phyloP scores from a whole-genome alignment of 2,888 invertebrate species.

The Chrysolina haemoptera region DNA sequence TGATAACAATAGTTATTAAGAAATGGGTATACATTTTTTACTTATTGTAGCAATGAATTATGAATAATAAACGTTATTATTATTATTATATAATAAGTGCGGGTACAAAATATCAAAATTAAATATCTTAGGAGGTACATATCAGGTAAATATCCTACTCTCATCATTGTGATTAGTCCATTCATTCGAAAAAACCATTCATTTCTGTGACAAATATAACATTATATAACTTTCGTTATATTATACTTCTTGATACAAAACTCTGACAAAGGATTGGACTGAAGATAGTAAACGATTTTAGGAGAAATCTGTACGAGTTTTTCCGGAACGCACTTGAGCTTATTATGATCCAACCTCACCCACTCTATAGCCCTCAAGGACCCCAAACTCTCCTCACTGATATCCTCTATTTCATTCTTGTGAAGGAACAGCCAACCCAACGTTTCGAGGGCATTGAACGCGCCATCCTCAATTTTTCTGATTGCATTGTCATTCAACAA shows the following conservation, averaged over 20 bases:
- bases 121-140: no score
- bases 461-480: slow-evolving; percentile 55
- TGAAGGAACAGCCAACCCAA: slow-evolving; percentile 59
- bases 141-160: no score
- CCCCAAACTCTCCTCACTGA: slow-evolving; percentile 59
- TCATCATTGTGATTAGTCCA: not conserved
- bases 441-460: slow-evolving; percentile 57
- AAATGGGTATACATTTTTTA: no score
- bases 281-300: slow-evolving; percentile 61
- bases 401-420: slow-evolving; percentile 56
- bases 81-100: no score
- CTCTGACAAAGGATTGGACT: slow-evolving; percentile 61
- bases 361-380: slow-evolving; percentile 60
- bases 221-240: slow-evolving; percentile 47
- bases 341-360: slow-evolving; percentile 62
- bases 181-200: no score
- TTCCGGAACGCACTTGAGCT: slow-evolving; percentile 60
- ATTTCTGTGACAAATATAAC: not conserved
- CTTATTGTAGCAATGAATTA: no score
- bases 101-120: no score
- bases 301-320: slow-evolving; percentile 61
- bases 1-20: no score
- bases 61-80: no score
- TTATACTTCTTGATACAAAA: slow-evolving; percentile 58
- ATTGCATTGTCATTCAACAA: slow-evolving; percentile 58